These are phyloP conservation scores for Triops cancriformis DNA, from an alignment of 1,140 invertebrate genomes.

Conservation along the genomic window DNA sequence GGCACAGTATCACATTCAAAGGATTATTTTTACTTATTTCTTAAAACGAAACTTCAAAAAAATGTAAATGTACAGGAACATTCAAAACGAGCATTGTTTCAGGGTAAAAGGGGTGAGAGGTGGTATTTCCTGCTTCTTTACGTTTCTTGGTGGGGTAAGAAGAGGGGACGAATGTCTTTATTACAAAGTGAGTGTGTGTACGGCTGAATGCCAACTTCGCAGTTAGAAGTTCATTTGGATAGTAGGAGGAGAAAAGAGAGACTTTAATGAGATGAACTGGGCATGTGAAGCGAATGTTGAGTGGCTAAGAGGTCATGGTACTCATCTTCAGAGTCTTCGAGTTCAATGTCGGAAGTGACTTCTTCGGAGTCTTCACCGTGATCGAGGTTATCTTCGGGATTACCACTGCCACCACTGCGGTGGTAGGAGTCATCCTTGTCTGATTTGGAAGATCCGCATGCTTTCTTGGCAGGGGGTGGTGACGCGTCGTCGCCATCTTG, in stretches of 20 bases:
- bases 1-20: conserved; percentile 5
- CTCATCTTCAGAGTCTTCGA: conserved; percentile 26
- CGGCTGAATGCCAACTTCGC: not conserved
- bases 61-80: not conserved
- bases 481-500: conserved; percentile 41
- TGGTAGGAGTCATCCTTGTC: not conserved
- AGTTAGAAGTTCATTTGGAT: not conserved
- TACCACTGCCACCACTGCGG: not conserved
- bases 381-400: not conserved
- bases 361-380: conserved; percentile 12
- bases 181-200: not conserved
- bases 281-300: conserved; percentile 20
- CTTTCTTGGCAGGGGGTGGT: conserved; percentile 18
- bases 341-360: conserved; percentile 22
- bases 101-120: not conserved
- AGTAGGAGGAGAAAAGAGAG: not conserved
- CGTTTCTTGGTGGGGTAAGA: no score
- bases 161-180: not conserved
- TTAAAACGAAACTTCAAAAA: not conserved
- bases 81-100: not conserved
- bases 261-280: not conserved
- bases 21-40: not conserved
- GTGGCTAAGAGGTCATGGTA: conserved; percentile 21
- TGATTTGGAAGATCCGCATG: not conserved
- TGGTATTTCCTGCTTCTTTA: not conserved